These are phyloP conservation scores for Manduca sexta DNA, from an alignment of 1,140 invertebrate genomes.

Conservation along the genomic window DNA sequence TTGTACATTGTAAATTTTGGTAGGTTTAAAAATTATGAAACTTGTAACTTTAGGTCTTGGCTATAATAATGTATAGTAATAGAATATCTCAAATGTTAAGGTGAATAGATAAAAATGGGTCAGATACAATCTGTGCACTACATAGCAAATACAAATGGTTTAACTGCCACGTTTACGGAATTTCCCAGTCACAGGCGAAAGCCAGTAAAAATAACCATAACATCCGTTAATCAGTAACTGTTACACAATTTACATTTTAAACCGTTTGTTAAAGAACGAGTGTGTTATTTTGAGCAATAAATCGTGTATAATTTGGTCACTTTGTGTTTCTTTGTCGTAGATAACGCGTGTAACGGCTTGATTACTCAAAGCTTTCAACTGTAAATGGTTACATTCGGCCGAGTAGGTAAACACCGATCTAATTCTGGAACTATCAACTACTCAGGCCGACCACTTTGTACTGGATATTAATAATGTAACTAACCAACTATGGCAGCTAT, in stretches of 20 bases:
- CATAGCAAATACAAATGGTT: too few relatives aligned
- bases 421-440: conserved; percentile 8
- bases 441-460: neutral
- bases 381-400: neutral
- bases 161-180: too few relatives aligned
- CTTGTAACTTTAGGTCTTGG: too few relatives aligned
- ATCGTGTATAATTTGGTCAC: conserved; percentile 9
- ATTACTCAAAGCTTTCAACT: conserved; percentile 15
- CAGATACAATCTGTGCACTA: too few relatives aligned
- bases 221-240: conserved; percentile 8
- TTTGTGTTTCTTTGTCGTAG: neutral
- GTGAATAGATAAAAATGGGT: too few relatives aligned
- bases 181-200: too few relatives aligned
- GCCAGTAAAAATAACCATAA: conserved; percentile 4
- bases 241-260: conserved; percentile 17
- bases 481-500: too few relatives aligned
- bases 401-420: conserved; percentile 11
- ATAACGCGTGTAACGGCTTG: conserved; percentile 4
- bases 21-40: too few relatives aligned
- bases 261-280: conserved; percentile 1
- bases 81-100: too few relatives aligned
- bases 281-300: conserved; percentile 10
- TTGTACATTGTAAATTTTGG: too few relatives aligned
- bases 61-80: too few relatives aligned
- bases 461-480: too few relatives aligned